Percentiles rank a stretch among this genome's conserved stretches.
These are phyloP conservation scores for Leucopsar rothschildi DNA, from an alignment of 2,113 vertebrate genomes.

Conservation along the genomic window DNA sequence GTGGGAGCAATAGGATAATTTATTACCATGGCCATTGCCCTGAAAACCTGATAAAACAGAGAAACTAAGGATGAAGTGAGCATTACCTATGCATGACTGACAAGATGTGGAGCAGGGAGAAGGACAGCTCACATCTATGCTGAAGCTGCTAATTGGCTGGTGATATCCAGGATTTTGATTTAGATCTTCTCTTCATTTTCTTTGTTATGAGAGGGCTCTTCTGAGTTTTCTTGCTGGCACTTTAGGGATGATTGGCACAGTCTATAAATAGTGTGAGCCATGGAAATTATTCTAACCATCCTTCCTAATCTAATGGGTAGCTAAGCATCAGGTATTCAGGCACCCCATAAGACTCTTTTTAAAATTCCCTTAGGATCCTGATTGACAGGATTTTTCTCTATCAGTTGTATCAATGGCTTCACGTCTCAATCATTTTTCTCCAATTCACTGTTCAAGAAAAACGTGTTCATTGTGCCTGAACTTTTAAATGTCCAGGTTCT, in stretches of 20 bases:
- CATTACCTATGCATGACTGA: not conserved
- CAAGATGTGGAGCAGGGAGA: not conserved
- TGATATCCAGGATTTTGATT: not conserved
- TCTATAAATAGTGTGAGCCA: not conserved
- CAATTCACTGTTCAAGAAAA: not conserved
- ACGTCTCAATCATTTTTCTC: not conserved
- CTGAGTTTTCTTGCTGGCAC: not conserved
- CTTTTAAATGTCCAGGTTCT: not conserved
- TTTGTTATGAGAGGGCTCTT: not conserved
- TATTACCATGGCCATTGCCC: not conserved
- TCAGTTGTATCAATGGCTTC: not conserved
- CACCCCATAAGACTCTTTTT: too few relatives aligned
- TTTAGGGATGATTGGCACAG: not conserved
- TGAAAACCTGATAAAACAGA: not conserved
- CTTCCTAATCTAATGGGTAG: not conserved
- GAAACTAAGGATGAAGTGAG: not conserved
- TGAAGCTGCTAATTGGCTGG: not conserved
- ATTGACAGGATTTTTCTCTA: not conserved
- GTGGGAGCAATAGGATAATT: not conserved
- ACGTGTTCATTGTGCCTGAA: not conserved
- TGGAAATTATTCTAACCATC: not conserved
- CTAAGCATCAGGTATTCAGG: not conserved
- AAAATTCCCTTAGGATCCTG: not conserved
- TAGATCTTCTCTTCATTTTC: not conserved
- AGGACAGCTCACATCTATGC: not conserved